Percentiles rank a stretch among this genome's conserved stretches.
phyloP scores from a whole-genome alignment of 2,113 vertebrate species.

The Gymnogyps californianus region DNA sequence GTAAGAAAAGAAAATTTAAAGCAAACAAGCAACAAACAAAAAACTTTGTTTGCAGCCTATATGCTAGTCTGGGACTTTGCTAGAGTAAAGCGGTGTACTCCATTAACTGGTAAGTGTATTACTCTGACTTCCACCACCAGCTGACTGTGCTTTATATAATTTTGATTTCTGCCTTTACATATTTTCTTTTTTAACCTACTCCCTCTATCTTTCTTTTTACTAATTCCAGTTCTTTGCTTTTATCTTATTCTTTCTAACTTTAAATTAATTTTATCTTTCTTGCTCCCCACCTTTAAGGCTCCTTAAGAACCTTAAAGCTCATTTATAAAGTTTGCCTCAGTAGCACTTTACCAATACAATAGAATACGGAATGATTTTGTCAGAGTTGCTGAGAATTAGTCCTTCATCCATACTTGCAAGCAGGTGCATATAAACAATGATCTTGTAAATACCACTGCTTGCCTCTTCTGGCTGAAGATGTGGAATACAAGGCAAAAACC shows the following conservation, averaged over 20 bases:
- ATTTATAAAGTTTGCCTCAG: not conserved
- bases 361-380: not conserved
- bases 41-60: not conserved
- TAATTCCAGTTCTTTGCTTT: not conserved
- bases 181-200: not conserved
- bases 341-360: not conserved
- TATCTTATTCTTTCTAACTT: not conserved
- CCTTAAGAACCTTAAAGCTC: not conserved
- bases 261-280: not conserved
- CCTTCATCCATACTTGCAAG: not conserved
- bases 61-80: not conserved
- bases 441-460: not conserved
- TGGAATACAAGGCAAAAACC: not conserved
- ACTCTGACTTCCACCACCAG: not conserved
- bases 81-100: not conserved
- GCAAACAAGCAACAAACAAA: not conserved
- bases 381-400: not conserved
- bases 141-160: not conserved
- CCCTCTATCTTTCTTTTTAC: not conserved
- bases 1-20: not conserved
- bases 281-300: not conserved
- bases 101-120: not conserved
- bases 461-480: not conserved
- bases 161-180: not conserved
- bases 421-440: not conserved